Evolutionary conservation across 2,113 vertebrate species (phyloP).

Genomic region (Zosterops borbonicus): DNA sequence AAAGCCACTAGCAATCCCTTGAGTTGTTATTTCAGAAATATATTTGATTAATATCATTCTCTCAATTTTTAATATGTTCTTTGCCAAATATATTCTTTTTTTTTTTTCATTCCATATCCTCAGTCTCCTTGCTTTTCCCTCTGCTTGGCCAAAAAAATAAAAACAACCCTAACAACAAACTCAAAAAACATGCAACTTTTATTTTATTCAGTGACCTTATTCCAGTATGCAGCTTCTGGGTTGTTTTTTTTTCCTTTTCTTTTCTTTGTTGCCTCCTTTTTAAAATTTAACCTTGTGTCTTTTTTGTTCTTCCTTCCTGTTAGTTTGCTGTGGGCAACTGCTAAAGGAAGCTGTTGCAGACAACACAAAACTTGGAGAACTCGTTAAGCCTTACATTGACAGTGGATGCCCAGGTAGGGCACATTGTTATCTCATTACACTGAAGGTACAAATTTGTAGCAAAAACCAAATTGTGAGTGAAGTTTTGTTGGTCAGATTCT

Average conservation of each 20-base stretch:
- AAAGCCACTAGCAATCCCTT: neutral
- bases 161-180: neutral
- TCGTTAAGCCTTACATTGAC: constrained; percentile 80
- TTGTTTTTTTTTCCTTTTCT: neutral
- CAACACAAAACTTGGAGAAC: constrained; percentile 74
- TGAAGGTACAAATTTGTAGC: neutral
- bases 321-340: constrained; percentile 86
- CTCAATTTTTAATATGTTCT: constrained; percentile 31
- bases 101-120: constrained; percentile 12
- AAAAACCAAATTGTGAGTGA: neutral
- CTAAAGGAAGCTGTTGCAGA: constrained; percentile 83
- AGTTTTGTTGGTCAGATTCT: neutral
- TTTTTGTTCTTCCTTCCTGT: constrained; percentile 59
- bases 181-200: constrained; percentile 21
- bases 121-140: constrained; percentile 1
- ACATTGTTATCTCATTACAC: neutral
- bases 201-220: constrained; percentile 67
- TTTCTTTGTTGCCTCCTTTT: constrained; percentile 56
- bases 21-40: neutral
- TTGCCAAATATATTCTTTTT: constrained; percentile 23
- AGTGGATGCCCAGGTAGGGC: constrained; percentile 77
- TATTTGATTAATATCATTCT: constrained; percentile 1
- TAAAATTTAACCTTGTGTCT: constrained; percentile 71
- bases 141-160: neutral
- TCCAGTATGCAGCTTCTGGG: constrained; percentile 6